Evolutionary conservation across 2,797 vertebrate species (phyloP).

Genomic region (Parauchenoglanis ngamensis): DNA sequence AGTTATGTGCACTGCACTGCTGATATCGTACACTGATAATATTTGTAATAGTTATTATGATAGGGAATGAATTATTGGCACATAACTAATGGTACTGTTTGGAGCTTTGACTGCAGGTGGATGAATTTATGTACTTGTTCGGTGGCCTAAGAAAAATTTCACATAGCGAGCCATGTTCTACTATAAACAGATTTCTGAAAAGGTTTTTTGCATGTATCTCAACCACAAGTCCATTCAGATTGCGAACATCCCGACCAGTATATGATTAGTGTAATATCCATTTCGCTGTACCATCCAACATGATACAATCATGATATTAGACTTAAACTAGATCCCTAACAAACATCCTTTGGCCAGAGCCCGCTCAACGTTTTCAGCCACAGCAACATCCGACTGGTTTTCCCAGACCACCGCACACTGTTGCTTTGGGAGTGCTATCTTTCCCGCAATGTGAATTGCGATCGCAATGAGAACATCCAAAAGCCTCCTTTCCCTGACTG

Average conservation of each 20-base stretch:
- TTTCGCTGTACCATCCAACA: not conserved
- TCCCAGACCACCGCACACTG: not conserved
- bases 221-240: not conserved
- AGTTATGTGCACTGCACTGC: not conserved
- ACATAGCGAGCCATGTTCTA: no score
- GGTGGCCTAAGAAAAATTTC: not conserved
- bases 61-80: not conserved
- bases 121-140: not conserved
- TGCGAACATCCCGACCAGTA: not conserved
- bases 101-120: no score
- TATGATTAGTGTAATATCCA: not conserved
- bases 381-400: not conserved
- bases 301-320: not conserved
- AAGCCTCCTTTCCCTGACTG: not conserved
- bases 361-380: not conserved
- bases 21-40: not conserved
- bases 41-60: not conserved
- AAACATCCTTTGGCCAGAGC: not conserved
- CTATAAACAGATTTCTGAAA: no score
- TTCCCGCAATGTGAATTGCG: not conserved
- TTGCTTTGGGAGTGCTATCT: not conserved
- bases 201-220: no score
- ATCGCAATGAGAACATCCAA: not conserved
- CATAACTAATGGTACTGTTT: not conserved
- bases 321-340: not conserved